Evolutionary conservation across 2,888 invertebrate species (phyloP).

Genomic region (Fragum fragum): DNA sequence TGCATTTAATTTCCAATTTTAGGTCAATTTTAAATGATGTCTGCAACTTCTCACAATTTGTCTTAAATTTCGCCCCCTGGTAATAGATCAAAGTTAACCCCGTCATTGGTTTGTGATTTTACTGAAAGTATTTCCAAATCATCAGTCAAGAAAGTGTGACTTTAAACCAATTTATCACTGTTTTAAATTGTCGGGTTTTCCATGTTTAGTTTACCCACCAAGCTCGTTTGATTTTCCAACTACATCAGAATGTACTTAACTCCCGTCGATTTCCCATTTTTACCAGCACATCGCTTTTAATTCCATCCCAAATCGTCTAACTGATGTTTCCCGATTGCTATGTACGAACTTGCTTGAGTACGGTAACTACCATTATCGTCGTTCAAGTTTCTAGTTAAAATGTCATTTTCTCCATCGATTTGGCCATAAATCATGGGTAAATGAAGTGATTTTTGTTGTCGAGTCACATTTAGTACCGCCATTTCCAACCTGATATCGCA

Average conservation of each 20-base stretch:
- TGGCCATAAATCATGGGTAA: slow-evolving; percentile 62
- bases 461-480: slow-evolving; percentile 57
- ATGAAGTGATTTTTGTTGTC: slow-evolving; percentile 61
- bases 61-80: too few relatives aligned
- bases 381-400: slow-evolving; percentile 45
- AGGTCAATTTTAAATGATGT: too few relatives aligned
- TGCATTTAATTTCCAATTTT: too few relatives aligned
- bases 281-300: slow-evolving; percentile 20
- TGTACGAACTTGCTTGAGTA: slow-evolving; percentile 19
- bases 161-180: background rate
- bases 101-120: too few relatives aligned
- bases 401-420: slow-evolving; percentile 54
- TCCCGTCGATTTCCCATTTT: slow-evolving; percentile 1
- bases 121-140: too few relatives aligned
- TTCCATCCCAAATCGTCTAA: background rate
- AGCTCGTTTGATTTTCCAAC: slow-evolving; percentile 15
- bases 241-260: slow-evolving; percentile 20
- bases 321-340: slow-evolving; percentile 21
- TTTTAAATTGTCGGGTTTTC: background rate
- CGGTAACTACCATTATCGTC: slow-evolving; percentile 33
- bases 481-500: slow-evolving; percentile 57
- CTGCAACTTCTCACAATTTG: too few relatives aligned
- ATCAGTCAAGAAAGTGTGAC: background rate
- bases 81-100: too few relatives aligned
- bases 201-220: slow-evolving; percentile 2